These are phyloP conservation scores for Carcinoscorpius rotundicauda DNA, from an alignment of 1,140 invertebrate species.

Conservation along the genomic window DNA sequence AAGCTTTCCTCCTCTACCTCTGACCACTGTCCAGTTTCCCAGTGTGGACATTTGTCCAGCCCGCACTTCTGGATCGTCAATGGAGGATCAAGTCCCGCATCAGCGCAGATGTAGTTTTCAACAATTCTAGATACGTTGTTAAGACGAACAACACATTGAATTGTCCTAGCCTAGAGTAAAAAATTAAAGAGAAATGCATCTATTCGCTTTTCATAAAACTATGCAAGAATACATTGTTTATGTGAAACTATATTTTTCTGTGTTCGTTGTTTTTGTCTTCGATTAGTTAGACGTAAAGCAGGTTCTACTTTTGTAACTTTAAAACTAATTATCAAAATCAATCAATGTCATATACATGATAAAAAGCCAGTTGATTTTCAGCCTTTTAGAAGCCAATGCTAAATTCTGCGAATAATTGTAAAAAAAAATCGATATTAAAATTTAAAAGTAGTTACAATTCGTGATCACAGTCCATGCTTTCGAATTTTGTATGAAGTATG, in stretches of 20 bases:
- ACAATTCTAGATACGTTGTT: conserved; percentile 44
- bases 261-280: not conserved
- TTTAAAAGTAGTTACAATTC: too few relatives aligned
- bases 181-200: conserved; percentile 1
- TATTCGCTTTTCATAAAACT: not conserved
- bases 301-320: not conserved
- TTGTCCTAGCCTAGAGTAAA: conserved; percentile 45
- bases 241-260: not conserved
- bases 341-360: too few relatives aligned
- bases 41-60: conserved; percentile 52
- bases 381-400: too few relatives aligned
- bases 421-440: too few relatives aligned
- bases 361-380: too few relatives aligned
- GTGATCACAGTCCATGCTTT: too few relatives aligned
- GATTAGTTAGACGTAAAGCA: not conserved
- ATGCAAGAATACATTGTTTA: not conserved
- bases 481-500: too few relatives aligned
- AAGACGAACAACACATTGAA: conserved; percentile 50
- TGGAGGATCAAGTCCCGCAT: conserved; percentile 49
- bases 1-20: conserved; percentile 13
- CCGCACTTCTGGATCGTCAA: conserved; percentile 53
- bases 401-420: too few relatives aligned
- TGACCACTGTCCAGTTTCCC: conserved; percentile 56
- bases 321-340: too few relatives aligned
- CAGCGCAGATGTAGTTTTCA: conserved; percentile 51